phyloP scores from a whole-genome alignment of 2,797 vertebrate species.

The Margarornis squamiger region DNA sequence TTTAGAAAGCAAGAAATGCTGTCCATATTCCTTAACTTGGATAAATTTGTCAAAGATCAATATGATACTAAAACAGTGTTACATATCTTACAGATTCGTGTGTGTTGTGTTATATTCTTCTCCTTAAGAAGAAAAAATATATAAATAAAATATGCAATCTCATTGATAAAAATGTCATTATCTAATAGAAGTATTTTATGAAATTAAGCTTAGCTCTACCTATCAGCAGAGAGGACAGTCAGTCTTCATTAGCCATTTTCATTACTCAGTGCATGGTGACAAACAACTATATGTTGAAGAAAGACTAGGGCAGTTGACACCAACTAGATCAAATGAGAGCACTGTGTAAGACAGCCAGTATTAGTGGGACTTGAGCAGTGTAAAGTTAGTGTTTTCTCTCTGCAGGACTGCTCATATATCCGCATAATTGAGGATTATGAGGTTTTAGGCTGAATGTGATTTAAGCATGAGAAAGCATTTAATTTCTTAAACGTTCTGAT shows the following conservation, averaged over 20 bases:
- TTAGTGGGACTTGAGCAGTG: not conserved
- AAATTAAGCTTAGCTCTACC: not conserved
- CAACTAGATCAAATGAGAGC: not conserved
- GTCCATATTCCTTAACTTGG: not conserved
- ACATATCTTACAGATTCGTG: not conserved
- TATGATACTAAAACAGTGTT: not conserved
- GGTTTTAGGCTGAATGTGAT: not conserved
- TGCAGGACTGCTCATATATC: not conserved
- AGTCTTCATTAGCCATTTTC: not conserved
- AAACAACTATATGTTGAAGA: not conserved
- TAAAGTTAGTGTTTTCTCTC: not conserved
- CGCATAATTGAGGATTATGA: not conserved
- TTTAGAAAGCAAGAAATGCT: not conserved
- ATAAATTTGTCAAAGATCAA: not conserved
- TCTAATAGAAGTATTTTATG: not conserved
- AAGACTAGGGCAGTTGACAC: not conserved
- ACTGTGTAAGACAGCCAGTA: not conserved
- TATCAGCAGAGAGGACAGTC: not conserved
- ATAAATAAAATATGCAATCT: not conserved
- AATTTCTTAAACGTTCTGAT: not conserved
- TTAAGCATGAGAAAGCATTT: not conserved
- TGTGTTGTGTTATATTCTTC: not conserved
- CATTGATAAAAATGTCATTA: not conserved
- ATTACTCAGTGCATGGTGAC: not conserved
- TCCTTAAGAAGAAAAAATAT: not conserved